A percentile compares a stretch with the other conserved stretches of the same genome.
Conservation (phyloP, 2,888 invertebrate genomes). For the Chrysotoxum bicinctum region DNA sequence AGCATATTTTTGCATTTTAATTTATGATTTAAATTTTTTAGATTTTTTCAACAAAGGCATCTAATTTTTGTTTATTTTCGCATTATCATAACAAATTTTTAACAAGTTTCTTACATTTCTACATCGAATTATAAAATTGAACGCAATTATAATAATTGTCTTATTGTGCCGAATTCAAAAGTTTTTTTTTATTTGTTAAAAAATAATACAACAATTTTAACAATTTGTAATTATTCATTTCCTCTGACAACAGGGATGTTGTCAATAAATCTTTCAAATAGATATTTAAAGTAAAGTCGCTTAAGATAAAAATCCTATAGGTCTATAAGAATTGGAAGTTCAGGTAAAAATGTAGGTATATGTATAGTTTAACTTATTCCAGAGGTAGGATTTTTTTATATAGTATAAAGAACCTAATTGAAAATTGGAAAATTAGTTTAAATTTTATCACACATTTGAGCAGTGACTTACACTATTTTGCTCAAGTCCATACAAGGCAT, state of each 20-base stretch:
- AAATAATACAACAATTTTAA: conserved; percentile 19
- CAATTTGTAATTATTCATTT: not conserved
- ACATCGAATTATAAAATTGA: conserved; percentile 16
- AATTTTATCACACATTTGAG: conserved; percentile 30
- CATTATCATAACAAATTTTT: conserved; percentile 15
- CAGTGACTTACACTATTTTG: conserved; percentile 12
- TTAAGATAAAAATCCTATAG: conserved; percentile 45
- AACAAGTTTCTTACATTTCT: conserved; percentile 24
- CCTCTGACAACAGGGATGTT: not conserved
- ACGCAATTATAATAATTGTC: not conserved
- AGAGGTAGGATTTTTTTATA: conserved; percentile 32
- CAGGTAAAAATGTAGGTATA: conserved; percentile 44
- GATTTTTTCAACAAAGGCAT: conserved; percentile 49
- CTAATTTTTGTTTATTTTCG: not conserved
- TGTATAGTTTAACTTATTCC: conserved; percentile 38
- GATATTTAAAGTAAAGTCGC: conserved; percentile 41
- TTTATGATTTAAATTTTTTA: not conserved
- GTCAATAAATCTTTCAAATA: conserved; percentile 5
- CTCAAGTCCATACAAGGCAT: conserved; percentile 30
- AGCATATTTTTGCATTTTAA: conserved; percentile 47
- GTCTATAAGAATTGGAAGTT: conserved; percentile 65
- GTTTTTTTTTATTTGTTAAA: not conserved
- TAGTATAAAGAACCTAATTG: conserved; percentile 5
- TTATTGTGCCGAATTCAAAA: conserved; percentile 50
- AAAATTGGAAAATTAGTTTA: conserved; percentile 5